Evolutionary conservation across 1,140 invertebrate genomes (phyloP).

Genomic region (Apis mellifera): Amel_HAv3.1 CM009939.2:7628001-7628500

Average conservation of each 20-base stretch:
- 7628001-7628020: too few species aligned
- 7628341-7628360: neutral
- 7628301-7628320: neutral
- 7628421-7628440: too few species aligned
- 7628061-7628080: conserved; percentile 39
- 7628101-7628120: conserved; percentile 40
- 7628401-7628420: neutral
- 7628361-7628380: neutral
- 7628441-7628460: neutral
- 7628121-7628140: conserved; percentile 36
- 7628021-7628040: conserved; percentile 24
- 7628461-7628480: neutral
- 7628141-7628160: neutral
- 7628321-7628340: neutral
- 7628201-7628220: conserved; percentile 1
- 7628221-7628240: neutral
- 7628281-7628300: neutral
- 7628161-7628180: neutral
- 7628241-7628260: too few species aligned
- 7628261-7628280: neutral
- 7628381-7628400: too few species aligned
- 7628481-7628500: neutral
- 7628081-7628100: conserved; percentile 47
- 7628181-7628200: conserved; percentile 21
- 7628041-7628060: conserved; percentile 16